These are phyloP conservation scores for Andrena chrysosceles DNA, from an alignment of 2,888 invertebrate genomes.

Conservation along the genomic window DNA sequence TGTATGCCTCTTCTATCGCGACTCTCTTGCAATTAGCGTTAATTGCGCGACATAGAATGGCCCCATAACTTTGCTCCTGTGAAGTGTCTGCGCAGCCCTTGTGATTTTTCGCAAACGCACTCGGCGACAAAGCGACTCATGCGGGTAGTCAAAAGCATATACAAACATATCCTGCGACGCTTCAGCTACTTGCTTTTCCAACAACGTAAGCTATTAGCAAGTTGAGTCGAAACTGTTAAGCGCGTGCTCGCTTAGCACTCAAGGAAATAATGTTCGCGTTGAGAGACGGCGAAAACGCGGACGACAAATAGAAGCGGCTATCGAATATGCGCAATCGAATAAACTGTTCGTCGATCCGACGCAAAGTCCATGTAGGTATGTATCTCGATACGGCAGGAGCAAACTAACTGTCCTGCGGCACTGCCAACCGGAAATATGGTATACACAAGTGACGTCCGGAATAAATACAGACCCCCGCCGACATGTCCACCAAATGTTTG, in stretches of 20 bases:
- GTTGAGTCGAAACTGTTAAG: no score
- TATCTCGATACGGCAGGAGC: slow-evolving; percentile 29
- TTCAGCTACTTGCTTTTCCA: background rate
- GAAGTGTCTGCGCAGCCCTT: slow-evolving; percentile 6
- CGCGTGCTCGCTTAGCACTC: no score
- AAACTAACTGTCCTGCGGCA: slow-evolving; percentile 41
- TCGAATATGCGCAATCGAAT: slow-evolving; percentile 1
- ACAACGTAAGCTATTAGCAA: no score
- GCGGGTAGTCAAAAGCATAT: background rate
- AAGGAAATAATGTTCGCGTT: no score
- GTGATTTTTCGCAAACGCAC: slow-evolving; percentile 7
- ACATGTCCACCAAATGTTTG: slow-evolving; percentile 40
- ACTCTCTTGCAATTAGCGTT: slow-evolving; percentile 30
- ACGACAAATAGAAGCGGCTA: no score
- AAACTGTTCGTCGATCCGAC: slow-evolving; percentile 32
- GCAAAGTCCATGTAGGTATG: slow-evolving; percentile 3
- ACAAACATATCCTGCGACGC: background rate
- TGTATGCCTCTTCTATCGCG: background rate
- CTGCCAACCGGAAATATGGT: slow-evolving; percentile 55
- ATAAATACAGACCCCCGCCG: slow-evolving; percentile 37
- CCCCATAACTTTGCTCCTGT: background rate
- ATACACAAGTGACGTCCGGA: slow-evolving; percentile 32
- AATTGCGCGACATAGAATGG: slow-evolving; percentile 15
- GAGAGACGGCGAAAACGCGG: no score
- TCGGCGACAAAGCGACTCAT: background rate